phyloP scores from a whole-genome alignment of 92 coral and sea anemone genomes.

The Phymanthus crucifer region DNA sequence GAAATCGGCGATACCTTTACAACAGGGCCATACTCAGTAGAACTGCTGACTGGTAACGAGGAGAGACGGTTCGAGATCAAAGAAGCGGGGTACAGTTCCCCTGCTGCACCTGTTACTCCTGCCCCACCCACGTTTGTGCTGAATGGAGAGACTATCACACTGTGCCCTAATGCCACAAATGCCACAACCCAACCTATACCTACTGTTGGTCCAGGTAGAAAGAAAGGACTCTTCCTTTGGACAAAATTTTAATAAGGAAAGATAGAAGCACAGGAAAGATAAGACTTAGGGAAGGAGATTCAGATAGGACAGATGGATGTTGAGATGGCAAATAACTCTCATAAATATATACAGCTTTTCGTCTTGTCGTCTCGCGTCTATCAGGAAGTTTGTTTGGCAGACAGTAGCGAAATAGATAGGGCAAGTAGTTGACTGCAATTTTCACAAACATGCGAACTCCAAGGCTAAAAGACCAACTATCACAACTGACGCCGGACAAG shows the following conservation, averaged over 20 bases:
- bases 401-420: not conserved
- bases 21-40: slow-evolving; percentile 74
- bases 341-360: no score
- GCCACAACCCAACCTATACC: slow-evolving; percentile 71
- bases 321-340: no score
- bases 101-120: slow-evolving; percentile 67
- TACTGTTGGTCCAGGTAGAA: slow-evolving; percentile 61
- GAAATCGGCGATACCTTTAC: slow-evolving; percentile 75
- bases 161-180: slow-evolving; percentile 86
- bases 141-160: slow-evolving; percentile 64
- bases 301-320: not conserved
- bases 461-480: no score
- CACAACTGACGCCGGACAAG: no score
- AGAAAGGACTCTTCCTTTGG: no score
- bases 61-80: slow-evolving; percentile 84
- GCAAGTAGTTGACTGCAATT: no score
- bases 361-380: no score
- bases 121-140: slow-evolving; percentile 64
- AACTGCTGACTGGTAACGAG: slow-evolving; percentile 76
- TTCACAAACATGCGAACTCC: no score
- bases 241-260: no score
- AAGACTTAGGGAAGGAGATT: not conserved
- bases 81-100: slow-evolving; percentile 58
- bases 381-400: not conserved
- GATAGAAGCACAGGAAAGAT: no score